Conservation (phyloP, 2,888 invertebrate species). For the Cyrtodaria siliqua region DNA sequence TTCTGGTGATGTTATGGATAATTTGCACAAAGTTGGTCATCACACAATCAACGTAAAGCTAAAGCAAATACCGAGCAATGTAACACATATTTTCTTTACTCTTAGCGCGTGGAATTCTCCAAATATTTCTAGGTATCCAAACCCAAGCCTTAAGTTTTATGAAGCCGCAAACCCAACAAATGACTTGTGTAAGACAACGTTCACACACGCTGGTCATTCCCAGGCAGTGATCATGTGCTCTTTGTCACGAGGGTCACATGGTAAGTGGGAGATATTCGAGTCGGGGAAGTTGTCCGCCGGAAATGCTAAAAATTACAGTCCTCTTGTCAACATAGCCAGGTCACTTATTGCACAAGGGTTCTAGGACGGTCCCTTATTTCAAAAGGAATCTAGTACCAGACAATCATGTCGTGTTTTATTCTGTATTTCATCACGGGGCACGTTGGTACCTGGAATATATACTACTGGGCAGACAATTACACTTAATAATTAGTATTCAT, state of each 20-base stretch:
- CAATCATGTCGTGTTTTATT: too few species aligned
- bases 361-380: conserved; percentile 21
- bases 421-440: too few species aligned
- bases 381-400: too few species aligned
- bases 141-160: conserved; percentile 72
- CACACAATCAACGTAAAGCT: conserved; percentile 71
- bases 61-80: conserved; percentile 60
- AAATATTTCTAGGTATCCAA: conserved; percentile 69
- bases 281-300: conserved; percentile 71
- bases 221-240: conserved; percentile 76
- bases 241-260: conserved; percentile 51
- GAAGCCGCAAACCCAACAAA: conserved; percentile 60
- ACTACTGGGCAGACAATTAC: too few species aligned
- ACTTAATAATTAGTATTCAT: too few species aligned
- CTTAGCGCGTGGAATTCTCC: conserved; percentile 72
- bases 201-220: conserved; percentile 66
- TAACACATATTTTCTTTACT: conserved; percentile 73
- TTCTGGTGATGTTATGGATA: conserved; percentile 72
- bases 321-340: conserved; percentile 53
- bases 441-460: too few species aligned
- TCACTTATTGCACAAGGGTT: conserved; percentile 60
- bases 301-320: conserved; percentile 68
- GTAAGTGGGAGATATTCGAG: conserved; percentile 69
- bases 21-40: conserved; percentile 55
- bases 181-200: conserved; percentile 73